Conservation (phyloP, 2,797 vertebrate species). For the Tokudaia tokunoshimensis region DNA sequence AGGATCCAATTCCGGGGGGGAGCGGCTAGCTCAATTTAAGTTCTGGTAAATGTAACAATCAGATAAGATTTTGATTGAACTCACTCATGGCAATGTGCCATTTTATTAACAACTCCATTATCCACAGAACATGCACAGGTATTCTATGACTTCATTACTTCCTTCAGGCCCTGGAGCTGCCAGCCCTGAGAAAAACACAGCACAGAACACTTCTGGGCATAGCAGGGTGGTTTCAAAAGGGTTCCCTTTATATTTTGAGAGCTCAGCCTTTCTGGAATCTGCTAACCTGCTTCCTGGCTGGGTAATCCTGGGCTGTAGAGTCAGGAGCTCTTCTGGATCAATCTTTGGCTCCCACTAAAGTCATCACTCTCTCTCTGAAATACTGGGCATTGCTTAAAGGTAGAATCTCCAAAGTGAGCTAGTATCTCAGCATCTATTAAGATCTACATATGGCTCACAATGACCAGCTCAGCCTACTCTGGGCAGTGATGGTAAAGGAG, state of each 20-base stretch:
- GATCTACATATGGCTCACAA: not conserved
- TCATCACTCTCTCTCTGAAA: not conserved
- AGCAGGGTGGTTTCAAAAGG: not conserved
- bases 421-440: not conserved
- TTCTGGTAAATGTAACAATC: not conserved
- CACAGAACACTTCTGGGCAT: not conserved
- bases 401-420: not conserved
- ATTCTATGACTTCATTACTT: not conserved
- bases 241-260: not conserved
- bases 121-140: not conserved
- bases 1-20: not conserved
- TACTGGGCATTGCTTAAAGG: not conserved
- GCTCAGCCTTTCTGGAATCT: not conserved
- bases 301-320: accelerated
- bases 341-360: not conserved
- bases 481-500: not conserved
- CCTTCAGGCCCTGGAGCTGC: not conserved
- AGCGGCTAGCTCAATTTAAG: not conserved
- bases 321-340: not conserved
- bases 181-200: not conserved
- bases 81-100: not conserved
- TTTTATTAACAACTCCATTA: conserved; percentile 27
- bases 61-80: conserved; percentile 12
- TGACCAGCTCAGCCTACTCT: not conserved
- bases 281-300: not conserved